phyloP scores from a whole-genome alignment of 2,113 vertebrate genomes.

The Hiodon tergisus region DNA sequence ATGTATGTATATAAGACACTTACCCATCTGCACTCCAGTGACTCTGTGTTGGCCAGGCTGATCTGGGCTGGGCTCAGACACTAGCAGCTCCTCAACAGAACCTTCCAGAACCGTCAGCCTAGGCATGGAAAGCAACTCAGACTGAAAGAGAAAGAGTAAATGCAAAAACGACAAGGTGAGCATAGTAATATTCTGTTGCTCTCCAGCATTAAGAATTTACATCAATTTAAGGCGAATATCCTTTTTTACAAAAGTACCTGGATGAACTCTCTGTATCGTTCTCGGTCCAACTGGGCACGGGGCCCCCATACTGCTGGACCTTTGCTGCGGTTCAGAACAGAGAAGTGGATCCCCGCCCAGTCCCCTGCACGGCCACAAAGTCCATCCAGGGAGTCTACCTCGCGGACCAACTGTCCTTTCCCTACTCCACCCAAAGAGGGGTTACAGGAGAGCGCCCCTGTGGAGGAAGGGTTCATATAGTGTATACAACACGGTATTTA shows the following conservation, averaged over 20 bases:
- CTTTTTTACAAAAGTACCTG: slow-evolving; percentile 63
- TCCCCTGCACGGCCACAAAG: slow-evolving; percentile 85
- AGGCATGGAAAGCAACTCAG: slow-evolving; percentile 75
- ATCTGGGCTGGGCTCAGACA: slow-evolving; percentile 63
- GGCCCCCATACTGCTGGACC: slow-evolving; percentile 95
- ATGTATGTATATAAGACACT: slow-evolving; percentile 6
- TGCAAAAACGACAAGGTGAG: too few relatives aligned
- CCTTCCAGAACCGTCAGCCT: slow-evolving; percentile 76
- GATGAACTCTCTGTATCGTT: slow-evolving; percentile 75
- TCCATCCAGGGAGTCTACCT: slow-evolving; percentile 88
- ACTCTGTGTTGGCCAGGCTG: slow-evolving; percentile 68
- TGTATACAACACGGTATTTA: neutral
- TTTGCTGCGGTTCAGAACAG: slow-evolving; percentile 84
- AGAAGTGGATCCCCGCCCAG: slow-evolving; percentile 84
- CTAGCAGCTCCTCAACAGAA: slow-evolving; percentile 81
- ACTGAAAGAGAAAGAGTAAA: slow-evolving; percentile 51
- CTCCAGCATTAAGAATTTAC: too few relatives aligned
- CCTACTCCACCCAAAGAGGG: slow-evolving; percentile 91
- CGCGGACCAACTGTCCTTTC: slow-evolving; percentile 86
- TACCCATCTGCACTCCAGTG: slow-evolving; percentile 76
- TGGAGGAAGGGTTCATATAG: neutral
- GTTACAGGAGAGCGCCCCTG: slow-evolving; percentile 91
- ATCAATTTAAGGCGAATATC: neutral
- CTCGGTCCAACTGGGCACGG: slow-evolving; percentile 85
- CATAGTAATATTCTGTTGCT: too few relatives aligned